A percentile compares a stretch with the other conserved stretches of the same genome.
phyloP scores from a whole-genome alignment of 2,888 invertebrate genomes.

The Diplolepis rosae region DNA sequence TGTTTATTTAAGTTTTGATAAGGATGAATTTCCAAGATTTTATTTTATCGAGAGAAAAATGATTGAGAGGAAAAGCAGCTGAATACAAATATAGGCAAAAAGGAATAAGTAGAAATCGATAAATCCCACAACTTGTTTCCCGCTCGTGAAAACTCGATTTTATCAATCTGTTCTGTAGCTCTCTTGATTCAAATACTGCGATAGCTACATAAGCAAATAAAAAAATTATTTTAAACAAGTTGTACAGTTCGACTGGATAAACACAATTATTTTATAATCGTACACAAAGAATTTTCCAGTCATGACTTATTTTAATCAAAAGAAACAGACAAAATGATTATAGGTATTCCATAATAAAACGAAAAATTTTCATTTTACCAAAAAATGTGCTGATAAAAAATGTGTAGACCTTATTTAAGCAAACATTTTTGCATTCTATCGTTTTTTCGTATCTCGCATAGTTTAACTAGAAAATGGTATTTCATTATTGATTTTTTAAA shows the following conservation, averaged over 20 bases:
- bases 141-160: conserved; percentile 22
- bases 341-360: too few relatives aligned
- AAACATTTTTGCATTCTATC: too few relatives aligned
- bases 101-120: conserved; percentile 22
- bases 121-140: conserved; percentile 10
- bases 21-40: background rate
- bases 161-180: conserved; percentile 18
- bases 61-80: background rate
- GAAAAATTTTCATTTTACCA: too few relatives aligned
- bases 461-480: too few relatives aligned
- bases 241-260: background rate
- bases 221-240: background rate
- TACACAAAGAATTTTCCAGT: background rate
- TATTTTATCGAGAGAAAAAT: background rate
- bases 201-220: background rate
- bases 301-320: background rate
- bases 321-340: too few relatives aligned
- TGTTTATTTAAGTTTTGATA: background rate
- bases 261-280: background rate
- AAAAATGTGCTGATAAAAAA: too few relatives aligned
- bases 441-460: too few relatives aligned
- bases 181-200: conserved; percentile 5
- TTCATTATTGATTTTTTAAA: too few relatives aligned
- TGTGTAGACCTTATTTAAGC: too few relatives aligned
- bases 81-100: conserved; percentile 15